A percentile compares a stretch with the other conserved stretches of the same genome.
These are phyloP conservation scores for Sarcoramphus papa DNA, from an alignment of 2,797 vertebrate species.

Conservation along the genomic window DNA sequence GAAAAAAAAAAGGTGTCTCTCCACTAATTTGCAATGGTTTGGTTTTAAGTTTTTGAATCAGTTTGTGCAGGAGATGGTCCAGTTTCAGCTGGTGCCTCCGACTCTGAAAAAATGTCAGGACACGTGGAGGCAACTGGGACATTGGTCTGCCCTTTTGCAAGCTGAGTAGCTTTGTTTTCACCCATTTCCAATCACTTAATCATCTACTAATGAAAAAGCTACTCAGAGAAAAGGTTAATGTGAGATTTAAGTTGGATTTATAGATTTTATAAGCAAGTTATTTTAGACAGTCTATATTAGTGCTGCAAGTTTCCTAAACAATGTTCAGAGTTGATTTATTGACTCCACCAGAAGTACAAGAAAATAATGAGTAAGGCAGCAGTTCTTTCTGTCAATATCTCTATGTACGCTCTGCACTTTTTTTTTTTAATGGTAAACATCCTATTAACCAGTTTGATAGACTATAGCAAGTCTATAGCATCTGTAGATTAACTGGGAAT, in stretches of 20 bases:
- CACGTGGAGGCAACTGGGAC: background rate
- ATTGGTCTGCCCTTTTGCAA: background rate
- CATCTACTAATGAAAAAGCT: background rate
- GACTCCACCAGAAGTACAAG: background rate
- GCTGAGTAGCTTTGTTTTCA: background rate
- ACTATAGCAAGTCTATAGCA: background rate
- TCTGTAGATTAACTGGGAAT: background rate
- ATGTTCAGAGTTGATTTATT: background rate
- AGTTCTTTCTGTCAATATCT: background rate
- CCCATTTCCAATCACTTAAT: background rate
- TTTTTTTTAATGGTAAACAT: background rate
- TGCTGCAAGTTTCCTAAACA: background rate
- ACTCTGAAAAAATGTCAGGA: background rate
- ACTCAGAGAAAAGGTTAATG: background rate
- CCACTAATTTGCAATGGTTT: background rate
- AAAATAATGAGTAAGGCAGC: background rate
- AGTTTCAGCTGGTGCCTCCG: background rate
- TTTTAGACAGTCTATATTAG: background rate
- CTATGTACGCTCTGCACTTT: background rate
- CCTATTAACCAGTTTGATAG: background rate
- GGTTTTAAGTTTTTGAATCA: background rate
- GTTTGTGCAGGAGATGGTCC: background rate
- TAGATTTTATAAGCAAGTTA: background rate
- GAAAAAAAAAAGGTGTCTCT: background rate
- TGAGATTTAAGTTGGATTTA: background rate